Conservation (phyloP, 2,888 invertebrate species). For the Apomyelois bistriatella region DNA sequence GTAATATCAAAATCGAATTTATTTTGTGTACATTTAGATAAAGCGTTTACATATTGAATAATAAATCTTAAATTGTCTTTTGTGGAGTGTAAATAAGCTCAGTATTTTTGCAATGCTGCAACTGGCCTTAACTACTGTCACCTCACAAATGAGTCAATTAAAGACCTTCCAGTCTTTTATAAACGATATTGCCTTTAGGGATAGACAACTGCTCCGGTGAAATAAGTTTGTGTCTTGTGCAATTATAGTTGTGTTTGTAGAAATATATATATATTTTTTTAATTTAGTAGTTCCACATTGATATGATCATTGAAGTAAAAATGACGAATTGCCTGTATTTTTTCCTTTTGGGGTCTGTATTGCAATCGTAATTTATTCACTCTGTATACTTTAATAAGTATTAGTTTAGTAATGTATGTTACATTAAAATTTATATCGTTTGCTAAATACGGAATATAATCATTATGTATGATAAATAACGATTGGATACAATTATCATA, state of each 20-base stretch:
- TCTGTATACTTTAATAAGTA: neutral
- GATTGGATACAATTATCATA: neutral
- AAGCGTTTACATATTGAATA: conserved; percentile 49
- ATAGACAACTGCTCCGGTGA: conserved; percentile 42
- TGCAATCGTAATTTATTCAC: conserved; percentile 11
- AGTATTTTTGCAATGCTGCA: conserved; percentile 23
- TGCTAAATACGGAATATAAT: neutral
- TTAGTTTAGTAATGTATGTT: neutral
- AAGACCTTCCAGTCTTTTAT: conserved; percentile 59
- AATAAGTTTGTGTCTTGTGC: conserved; percentile 58
- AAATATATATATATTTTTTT: conserved; percentile 18
- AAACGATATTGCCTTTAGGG: conserved; percentile 39
- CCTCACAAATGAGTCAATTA: conserved; percentile 63
- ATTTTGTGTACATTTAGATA: conserved; percentile 69
- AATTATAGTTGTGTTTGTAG: conserved; percentile 35
- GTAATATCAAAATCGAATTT: conserved; percentile 61
- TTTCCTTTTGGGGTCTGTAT: conserved; percentile 5
- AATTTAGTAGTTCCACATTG: conserved; percentile 48
- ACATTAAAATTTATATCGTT: neutral
- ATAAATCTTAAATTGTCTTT: conserved; percentile 20
- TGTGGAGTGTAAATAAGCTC: conserved; percentile 22
- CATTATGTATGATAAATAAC: neutral
- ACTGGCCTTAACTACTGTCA: conserved; percentile 38
- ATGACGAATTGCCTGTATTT: conserved; percentile 6
- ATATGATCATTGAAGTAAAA: conserved; percentile 14